phyloP scores from a whole-genome alignment of 1,140 invertebrate genomes.

The Leptinotarsa lineolata region DNA sequence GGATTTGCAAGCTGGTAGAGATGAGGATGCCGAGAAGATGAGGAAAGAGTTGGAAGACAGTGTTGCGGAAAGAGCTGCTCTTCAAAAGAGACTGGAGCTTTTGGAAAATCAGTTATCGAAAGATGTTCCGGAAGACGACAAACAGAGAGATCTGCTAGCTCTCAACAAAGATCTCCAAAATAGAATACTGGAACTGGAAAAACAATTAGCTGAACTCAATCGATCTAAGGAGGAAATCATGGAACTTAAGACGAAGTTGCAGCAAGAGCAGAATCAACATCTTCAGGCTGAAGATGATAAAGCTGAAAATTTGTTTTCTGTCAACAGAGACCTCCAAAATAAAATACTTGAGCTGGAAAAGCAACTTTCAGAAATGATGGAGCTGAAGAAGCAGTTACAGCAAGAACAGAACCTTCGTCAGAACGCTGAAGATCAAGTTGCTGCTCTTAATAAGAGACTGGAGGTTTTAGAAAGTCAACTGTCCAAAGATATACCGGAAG shows the following conservation, averaged over 20 bases:
- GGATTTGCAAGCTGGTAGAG: constrained; percentile 17
- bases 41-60: constrained; percentile 28
- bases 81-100: constrained; percentile 22
- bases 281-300: not conserved
- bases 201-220: too few relatives aligned
- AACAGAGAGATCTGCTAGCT: not conserved
- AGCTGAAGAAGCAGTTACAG: not conserved
- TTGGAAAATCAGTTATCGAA: constrained; percentile 19
- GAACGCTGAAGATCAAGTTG: not conserved
- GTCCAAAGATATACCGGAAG: not conserved
- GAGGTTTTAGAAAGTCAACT: constrained; percentile 23
- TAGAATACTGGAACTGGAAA: too few relatives aligned
- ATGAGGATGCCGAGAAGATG: constrained; percentile 17
- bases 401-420: not conserved
- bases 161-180: not conserved
- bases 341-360: too few relatives aligned
- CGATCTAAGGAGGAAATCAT: not conserved
- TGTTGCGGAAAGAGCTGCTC: constrained; percentile 22
- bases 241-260: not conserved
- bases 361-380: not conserved
- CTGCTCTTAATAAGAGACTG: constrained; percentile 17
- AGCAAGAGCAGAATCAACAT: not conserved
- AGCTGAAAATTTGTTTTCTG: not conserved
- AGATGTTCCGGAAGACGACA: not conserved
- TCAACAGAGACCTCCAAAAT: not conserved